Percentiles rank a stretch among this genome's conserved stretches.
phyloP scores from a whole-genome alignment of 2,888 invertebrate genomes.

The Altica lythri region DNA sequence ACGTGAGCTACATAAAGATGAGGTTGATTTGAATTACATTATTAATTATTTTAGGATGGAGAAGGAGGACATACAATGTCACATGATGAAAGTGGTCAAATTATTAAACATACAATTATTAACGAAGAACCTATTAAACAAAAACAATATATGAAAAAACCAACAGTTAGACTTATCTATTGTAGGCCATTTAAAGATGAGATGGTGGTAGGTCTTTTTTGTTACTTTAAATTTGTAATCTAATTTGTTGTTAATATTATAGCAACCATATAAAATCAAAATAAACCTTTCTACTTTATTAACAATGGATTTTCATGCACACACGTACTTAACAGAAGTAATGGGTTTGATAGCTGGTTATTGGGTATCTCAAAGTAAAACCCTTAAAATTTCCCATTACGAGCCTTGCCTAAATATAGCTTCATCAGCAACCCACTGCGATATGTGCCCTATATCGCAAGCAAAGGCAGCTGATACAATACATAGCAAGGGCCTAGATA shows the following conservation, averaged over 20 bases:
- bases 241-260: conserved; percentile 23
- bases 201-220: conserved; percentile 59
- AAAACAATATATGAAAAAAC: conserved; percentile 53
- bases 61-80: conserved; percentile 69
- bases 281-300: conserved; percentile 66
- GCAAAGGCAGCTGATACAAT: conserved; percentile 66
- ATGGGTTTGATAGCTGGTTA: conserved; percentile 75
- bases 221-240: background rate
- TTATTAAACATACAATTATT: conserved; percentile 58
- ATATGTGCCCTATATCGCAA: conserved; percentile 77
- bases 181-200: conserved; percentile 65
- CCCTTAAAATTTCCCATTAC: conserved; percentile 61
- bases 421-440: conserved; percentile 71
- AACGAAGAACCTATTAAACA: conserved; percentile 55
- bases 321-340: conserved; percentile 71
- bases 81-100: conserved; percentile 65
- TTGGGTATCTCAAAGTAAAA: conserved; percentile 51
- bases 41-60: conserved; percentile 61
- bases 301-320: conserved; percentile 72
- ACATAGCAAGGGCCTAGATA: conserved; percentile 55
- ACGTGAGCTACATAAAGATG: conserved; percentile 54
- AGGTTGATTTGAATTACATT: background rate
- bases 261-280: conserved; percentile 68
- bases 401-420: conserved; percentile 68
- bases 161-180: conserved; percentile 63